phyloP scores from a whole-genome alignment of 2,888 invertebrate species.

The Bibio marci region DNA sequence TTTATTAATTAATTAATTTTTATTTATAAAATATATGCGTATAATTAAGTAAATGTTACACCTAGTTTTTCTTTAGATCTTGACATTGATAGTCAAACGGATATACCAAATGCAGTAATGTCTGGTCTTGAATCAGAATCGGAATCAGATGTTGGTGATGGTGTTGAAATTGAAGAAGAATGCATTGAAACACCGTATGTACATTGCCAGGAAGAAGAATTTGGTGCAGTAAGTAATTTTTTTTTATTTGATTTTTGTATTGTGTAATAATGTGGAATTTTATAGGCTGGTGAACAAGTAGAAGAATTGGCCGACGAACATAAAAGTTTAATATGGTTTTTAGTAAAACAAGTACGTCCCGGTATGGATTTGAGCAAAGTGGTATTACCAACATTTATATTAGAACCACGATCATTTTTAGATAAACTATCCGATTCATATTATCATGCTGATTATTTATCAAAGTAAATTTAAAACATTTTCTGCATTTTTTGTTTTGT shows the following conservation, averaged over 20 bases:
- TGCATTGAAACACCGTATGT: constrained; percentile 42
- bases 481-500: neutral
- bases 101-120: constrained; percentile 33
- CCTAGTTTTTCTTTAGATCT: constrained; percentile 33
- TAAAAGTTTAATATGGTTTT: constrained; percentile 85
- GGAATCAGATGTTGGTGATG: constrained; percentile 39
- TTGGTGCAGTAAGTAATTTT: constrained; percentile 31
- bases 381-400: constrained; percentile 82
- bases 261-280: neutral
- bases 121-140: constrained; percentile 34
- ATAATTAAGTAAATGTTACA: neutral
- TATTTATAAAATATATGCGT: too few relatives aligned
- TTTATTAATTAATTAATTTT: too few relatives aligned
- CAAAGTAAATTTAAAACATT: constrained; percentile 56
- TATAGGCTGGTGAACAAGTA: constrained; percentile 62
- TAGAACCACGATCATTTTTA: constrained; percentile 84
- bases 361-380: constrained; percentile 83
- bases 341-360: constrained; percentile 86
- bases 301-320: constrained; percentile 90
- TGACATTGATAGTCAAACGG: constrained; percentile 54
- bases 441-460: constrained; percentile 79
- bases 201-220: constrained; percentile 39
- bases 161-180: constrained; percentile 22
- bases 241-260: constrained; percentile 2
- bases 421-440: constrained; percentile 89